phyloP scores from a whole-genome alignment of 2,888 invertebrate genomes.

The Ephialtes manifestator region DNA sequence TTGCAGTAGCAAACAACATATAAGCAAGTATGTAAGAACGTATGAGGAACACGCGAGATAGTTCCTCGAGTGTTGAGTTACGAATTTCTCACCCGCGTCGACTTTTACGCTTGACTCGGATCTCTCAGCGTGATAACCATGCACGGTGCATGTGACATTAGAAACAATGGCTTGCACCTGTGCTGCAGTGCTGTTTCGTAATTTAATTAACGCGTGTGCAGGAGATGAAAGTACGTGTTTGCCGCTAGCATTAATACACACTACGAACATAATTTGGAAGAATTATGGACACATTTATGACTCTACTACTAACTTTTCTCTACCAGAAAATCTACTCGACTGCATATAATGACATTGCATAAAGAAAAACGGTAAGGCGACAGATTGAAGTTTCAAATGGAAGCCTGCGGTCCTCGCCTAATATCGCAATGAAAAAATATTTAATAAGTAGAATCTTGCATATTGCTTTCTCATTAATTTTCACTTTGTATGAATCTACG shows the following conservation, averaged over 20 bases:
- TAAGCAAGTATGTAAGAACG: neutral
- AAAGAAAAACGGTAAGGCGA: too few relatives aligned
- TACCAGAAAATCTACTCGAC: too few relatives aligned
- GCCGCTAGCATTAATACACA: neutral
- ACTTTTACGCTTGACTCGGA: constrained; percentile 66
- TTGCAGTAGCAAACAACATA: neutral
- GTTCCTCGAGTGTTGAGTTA: constrained; percentile 62
- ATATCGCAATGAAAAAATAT: too few relatives aligned
- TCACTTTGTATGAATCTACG: too few relatives aligned
- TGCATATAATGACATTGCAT: too few relatives aligned
- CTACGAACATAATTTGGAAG: neutral
- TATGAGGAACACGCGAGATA: constrained; percentile 38
- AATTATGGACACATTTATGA: neutral
- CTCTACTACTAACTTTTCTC: neutral
- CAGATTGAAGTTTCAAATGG: too few relatives aligned
- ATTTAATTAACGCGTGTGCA: neutral
- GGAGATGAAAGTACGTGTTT: constrained; percentile 10
- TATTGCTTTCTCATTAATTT: too few relatives aligned
- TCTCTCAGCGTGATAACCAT: constrained; percentile 17
- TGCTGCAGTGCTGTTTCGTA: constrained; percentile 7
- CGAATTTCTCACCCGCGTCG: constrained; percentile 67
- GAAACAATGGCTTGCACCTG: constrained; percentile 48
- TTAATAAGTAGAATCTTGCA: too few relatives aligned
- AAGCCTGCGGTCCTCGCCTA: too few relatives aligned
- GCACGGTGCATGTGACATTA: constrained; percentile 27